Base-by-base conservation (phyloP, 2,797 vertebrate genomes). In the Hoplostethus atlanticus region DNA sequence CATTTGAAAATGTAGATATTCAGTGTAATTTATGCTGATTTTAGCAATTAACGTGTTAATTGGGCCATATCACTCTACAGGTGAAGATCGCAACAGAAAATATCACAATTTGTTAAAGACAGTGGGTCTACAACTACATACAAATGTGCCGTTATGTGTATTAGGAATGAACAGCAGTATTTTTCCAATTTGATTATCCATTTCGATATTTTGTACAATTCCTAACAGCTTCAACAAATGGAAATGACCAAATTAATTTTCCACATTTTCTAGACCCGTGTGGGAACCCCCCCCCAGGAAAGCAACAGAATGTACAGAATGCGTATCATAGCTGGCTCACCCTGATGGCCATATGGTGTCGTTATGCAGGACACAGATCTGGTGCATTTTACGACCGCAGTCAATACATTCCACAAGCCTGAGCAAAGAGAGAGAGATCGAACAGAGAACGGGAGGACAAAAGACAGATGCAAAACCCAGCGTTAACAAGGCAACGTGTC, bases 361-460 rank as follows among this genome's bases (percentile, higher is more conserved):
- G 77, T 98, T 91, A 91, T 99, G 98, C 88, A 99, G 96, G 76
- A 98, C 97, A 81, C 98, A 99, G 86, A 99, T 98, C 93, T 99
- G 98, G 86, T 99, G 98, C 97, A 99, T 99, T 95, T 99, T 99
- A 89, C 98, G 95, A 86, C 96, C 96, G 73, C 98, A 99, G 78
- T 99, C 98, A 8, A 81, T 93, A 94, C 98, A 99, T 94, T 98
- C 98, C 91, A 99, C 96, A 90, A 98, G 96, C 81, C 98, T 99
- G 87, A 85, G 84, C 25, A 8, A 36, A n/a, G 64, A 68, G 12
- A 68, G 8, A 42, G 40, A 40, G 42, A 52, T 17, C 57, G n/a
- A 42, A 48, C 42, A 21, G 50, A 46, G 11, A 31, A 28, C 0
- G 17, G 50, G 13, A 53, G 78, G 68, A 80, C 28, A 74, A 63